Conservation (phyloP, 2,888 invertebrate genomes). For the Napeogenes sylphis region DNA sequence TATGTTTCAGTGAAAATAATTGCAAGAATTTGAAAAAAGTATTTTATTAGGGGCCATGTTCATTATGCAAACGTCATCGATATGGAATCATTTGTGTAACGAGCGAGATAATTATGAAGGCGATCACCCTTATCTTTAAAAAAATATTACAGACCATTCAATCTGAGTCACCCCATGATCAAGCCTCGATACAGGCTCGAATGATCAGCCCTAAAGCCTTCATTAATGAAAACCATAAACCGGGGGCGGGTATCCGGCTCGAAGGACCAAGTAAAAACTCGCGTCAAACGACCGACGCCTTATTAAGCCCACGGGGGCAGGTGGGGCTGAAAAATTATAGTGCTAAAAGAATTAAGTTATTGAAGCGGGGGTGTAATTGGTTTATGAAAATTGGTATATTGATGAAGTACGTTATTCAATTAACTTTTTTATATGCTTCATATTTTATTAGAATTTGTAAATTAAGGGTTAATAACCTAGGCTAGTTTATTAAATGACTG, state of each 20-base stretch:
- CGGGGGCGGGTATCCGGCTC: slow-evolving; percentile 56
- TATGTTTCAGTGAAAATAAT: too few relatives aligned
- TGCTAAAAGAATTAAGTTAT: slow-evolving; percentile 58
- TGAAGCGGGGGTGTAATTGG: slow-evolving; percentile 39
- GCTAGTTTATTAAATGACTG: too few relatives aligned
- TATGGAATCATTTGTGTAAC: slow-evolving; percentile 26
- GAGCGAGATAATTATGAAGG: slow-evolving; percentile 34
- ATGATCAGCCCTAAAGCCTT: slow-evolving; percentile 71
- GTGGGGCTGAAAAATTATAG: slow-evolving; percentile 55
- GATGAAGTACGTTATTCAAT: slow-evolving; percentile 25
- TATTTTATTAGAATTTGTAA: too few relatives aligned
- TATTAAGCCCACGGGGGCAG: slow-evolving; percentile 61
- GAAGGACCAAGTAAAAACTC: slow-evolving; percentile 56
- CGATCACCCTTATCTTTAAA: slow-evolving; percentile 41
- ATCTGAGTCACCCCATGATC: slow-evolving; percentile 52
- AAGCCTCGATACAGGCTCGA: slow-evolving; percentile 55
- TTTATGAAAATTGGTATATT: slow-evolving; percentile 35
- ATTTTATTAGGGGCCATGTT: too few relatives aligned
- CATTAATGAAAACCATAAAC: slow-evolving; percentile 72
- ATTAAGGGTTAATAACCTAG: too few relatives aligned
- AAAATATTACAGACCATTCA: slow-evolving; percentile 40
- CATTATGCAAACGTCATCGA: slow-evolving; percentile 28
- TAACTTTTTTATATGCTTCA: slow-evolving; percentile 5
- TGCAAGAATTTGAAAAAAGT: too few relatives aligned
- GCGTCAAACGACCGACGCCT: slow-evolving; percentile 63